Evolutionary conservation across 2,888 invertebrate species (phyloP).

Genomic region (Saturnia japonica): DNA sequence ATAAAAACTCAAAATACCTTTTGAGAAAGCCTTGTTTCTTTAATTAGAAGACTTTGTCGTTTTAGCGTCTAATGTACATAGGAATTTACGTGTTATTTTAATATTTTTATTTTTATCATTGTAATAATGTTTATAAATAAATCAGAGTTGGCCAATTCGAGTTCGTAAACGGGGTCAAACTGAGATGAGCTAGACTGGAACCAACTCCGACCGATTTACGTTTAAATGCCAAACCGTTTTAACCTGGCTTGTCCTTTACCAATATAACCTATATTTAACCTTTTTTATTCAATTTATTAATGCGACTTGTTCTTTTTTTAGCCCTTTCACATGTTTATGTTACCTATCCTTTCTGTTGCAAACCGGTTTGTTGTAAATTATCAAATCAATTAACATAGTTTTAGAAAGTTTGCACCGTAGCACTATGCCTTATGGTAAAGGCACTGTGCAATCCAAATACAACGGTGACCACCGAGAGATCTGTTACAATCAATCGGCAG

Average conservation of each 20-base stretch:
- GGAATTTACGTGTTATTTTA: too few relatives aligned
- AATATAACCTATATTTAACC: neutral
- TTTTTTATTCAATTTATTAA: neutral
- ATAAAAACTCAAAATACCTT: neutral
- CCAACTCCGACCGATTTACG: neutral
- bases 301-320: too few relatives aligned
- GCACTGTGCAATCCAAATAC: too few relatives aligned
- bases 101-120: too few relatives aligned
- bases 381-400: neutral
- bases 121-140: slow-evolving; percentile 1
- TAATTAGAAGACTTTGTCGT: too few relatives aligned
- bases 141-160: neutral
- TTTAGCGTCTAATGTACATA: too few relatives aligned
- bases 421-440: too few relatives aligned
- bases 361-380: neutral
- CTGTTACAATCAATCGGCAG: too few relatives aligned
- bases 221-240: slow-evolving; percentile 3
- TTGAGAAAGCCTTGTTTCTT: neutral
- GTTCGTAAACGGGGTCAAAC: neutral
- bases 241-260: neutral
- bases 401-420: neutral
- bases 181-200: neutral
- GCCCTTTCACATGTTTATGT: too few relatives aligned
- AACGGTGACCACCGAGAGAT: too few relatives aligned
- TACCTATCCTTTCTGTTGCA: neutral